Evolutionary conservation across 2,888 invertebrate genomes (phyloP), one percentile per base, ranked within the genome.

Genomic region (Rugalucina vietnamica): DNA sequence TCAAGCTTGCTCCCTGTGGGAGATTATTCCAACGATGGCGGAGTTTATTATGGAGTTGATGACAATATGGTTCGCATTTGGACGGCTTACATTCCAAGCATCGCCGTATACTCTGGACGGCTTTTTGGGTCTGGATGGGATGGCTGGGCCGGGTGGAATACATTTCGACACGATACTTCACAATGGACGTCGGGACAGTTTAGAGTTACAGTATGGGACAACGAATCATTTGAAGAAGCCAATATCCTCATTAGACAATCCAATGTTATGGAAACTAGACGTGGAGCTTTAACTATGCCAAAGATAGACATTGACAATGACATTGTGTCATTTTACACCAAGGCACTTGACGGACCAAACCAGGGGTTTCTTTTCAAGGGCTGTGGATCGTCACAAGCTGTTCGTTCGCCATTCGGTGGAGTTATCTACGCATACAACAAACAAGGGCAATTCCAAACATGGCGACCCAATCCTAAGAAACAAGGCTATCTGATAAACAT

Each of bases 281-380:
- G 4, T 4, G 54, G 54, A 12, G 8, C 54, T 21, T 21, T 54
- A n/a, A n/a, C 54, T 18, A 4, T 54, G n/a, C 54, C 54, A 18
- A 54, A n/a, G 14, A 34, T 69, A 10, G 69, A 69, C 2, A 10
- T 37, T 12, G 74, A 80, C 29, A 43, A n/a, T 1, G 84, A 84
- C 39, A 71, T 84, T 37, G n/a, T 81, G 24, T 78, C 81, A 21
- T 75, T 74, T 14, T 71, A 43, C 18, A 70, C 74, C 0, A 49
- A 84, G 49, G 84, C 84, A 1, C 57, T n/a, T 24, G 74, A 73
- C 43, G 84, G 84, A 24, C 39, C 54, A 32, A 84, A 84, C 37
- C 10, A 74, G 49, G 84, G 84, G 18, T 84, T 65, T 29, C 69
- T 81, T 27, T 84, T 84, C 50, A 39, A 24, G 5, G 81, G 71